Base-by-base conservation (phyloP, 1,140 invertebrate genomes). In the Caenorhabditis inopinata region DNA sequence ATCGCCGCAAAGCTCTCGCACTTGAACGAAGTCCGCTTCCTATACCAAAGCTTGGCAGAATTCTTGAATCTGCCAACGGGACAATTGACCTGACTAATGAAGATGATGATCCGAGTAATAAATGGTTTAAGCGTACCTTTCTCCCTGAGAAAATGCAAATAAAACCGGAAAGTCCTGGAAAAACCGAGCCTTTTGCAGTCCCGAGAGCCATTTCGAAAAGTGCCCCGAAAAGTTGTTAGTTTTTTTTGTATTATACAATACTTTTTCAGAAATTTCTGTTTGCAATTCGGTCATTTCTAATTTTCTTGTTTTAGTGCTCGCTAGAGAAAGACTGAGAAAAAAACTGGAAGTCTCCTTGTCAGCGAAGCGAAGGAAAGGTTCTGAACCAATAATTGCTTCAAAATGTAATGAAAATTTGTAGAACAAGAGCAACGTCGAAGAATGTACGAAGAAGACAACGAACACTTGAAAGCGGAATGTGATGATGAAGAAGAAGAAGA, bases 401-500 rank as follows among this genome's bases (percentile, higher is more conserved):
- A 51, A 9, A 7, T 23, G 5, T 25, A 1, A 5, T 48, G 16
- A 5, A n/a, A 51, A 25, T 51, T 58, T 58, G 9, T 23, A 25
- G 79, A 46, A 16, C 79, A 80, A 49, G 51, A 80, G 18, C 42
- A 75, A 38, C 68, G 79, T 38, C 42, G 48, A n/a, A 29, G 53
- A 27, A 46, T 74, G 45, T 80, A 80, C 32, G 48, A 46, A 21
- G 68, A 80, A 58, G 79, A 80, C 12, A 80, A 80, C 45, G 79
- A 80, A 46, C 62, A 75, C 25, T 16, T 80, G 51, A 35, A 68
- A 25, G 45, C 14, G 5, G 27, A 18, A 3, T 27, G 16, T 29
- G 46, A 79, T 3, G 68, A 49, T 2, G 79, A 80, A 46, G 79
- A 79, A 45, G 78, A 68, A 14, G 51, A 78, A 51, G 81, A 78